Conservation (phyloP, 1,140 invertebrate genomes). For the Rhagoletis zephyria region DNA sequence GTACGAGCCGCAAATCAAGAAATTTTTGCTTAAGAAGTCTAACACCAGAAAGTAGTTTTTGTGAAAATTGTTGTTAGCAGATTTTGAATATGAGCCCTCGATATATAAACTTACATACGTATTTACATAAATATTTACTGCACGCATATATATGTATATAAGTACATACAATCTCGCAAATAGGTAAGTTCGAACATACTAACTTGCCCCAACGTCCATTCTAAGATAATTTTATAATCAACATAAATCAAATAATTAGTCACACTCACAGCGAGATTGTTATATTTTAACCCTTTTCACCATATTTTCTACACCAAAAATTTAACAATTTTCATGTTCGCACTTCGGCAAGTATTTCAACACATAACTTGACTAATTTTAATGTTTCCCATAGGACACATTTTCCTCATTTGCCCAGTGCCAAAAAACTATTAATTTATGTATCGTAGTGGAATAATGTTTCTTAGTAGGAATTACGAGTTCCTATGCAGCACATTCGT, state of each 20-base stretch:
- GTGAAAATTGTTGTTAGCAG: too few species aligned
- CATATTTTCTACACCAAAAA: conserved; percentile 33
- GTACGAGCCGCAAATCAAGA: too few species aligned
- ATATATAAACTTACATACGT: too few species aligned
- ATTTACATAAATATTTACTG: too few species aligned
- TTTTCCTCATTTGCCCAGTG: conserved; percentile 6
- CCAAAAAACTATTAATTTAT: conserved; percentile 36
- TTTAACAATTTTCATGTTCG: conserved; percentile 4
- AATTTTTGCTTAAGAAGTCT: too few species aligned
- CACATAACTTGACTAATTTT: conserved; percentile 39
- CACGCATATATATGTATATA: too few species aligned
- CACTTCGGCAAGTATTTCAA: neutral
- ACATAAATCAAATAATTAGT: conserved; percentile 52
- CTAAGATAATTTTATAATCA: neutral
- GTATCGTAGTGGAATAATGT: neutral
- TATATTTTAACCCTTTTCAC: conserved; percentile 13
- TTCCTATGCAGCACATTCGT: neutral
- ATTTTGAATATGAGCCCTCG: too few species aligned
- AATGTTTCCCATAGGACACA: conserved; percentile 46
- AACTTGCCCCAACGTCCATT: neutral
- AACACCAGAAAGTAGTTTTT: too few species aligned
- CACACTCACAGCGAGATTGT: conserved; percentile 6
- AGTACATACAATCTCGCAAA: too few species aligned
- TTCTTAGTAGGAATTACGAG: conserved; percentile 33
- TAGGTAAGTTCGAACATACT: neutral